These are phyloP conservation scores for Ganaspis sp. DNA, from an alignment of 1,140 invertebrate species.

Conservation along the genomic window DNA sequence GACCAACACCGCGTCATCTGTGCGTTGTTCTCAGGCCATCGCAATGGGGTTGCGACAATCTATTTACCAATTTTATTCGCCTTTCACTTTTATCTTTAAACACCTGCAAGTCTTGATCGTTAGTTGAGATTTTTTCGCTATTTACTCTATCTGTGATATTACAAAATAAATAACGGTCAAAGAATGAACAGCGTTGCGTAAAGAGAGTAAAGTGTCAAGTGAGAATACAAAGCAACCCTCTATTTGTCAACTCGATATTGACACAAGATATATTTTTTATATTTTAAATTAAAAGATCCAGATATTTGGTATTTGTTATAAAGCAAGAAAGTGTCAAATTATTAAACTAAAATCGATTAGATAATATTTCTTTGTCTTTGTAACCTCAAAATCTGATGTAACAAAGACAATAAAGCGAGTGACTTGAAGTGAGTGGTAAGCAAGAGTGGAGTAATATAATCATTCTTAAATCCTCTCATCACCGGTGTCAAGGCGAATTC, in stretches of 20 bases:
- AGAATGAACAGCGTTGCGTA: neutral
- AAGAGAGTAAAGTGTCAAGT: neutral
- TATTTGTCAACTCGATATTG: neutral
- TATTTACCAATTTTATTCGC: conserved; percentile 31
- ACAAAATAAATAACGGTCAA: neutral
- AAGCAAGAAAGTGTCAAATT: neutral
- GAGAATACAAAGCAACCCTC: neutral
- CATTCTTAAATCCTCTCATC: conserved; percentile 31
- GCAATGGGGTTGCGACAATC: conserved; percentile 33
- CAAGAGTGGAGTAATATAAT: conserved; percentile 31
- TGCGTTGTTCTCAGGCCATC: conserved; percentile 14
- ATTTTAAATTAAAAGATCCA: neutral
- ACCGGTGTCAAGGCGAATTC: conserved; percentile 35
- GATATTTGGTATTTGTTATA: conserved; percentile 30
- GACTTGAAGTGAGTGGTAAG: conserved; percentile 12
- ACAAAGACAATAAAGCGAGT: conserved; percentile 2
- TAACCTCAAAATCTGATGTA: neutral
- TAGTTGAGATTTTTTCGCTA: conserved; percentile 29
- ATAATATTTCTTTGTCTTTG: neutral
- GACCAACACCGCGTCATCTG: conserved; percentile 36
- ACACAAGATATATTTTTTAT: neutral
- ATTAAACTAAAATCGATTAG: neutral
- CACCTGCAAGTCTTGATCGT: conserved; percentile 1
- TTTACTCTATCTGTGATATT: conserved; percentile 20
- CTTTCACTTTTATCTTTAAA: conserved; percentile 20